These are phyloP conservation scores for Rutilus rutilus DNA, from an alignment of 2,113 vertebrate species.

Conservation along the genomic window DNA sequence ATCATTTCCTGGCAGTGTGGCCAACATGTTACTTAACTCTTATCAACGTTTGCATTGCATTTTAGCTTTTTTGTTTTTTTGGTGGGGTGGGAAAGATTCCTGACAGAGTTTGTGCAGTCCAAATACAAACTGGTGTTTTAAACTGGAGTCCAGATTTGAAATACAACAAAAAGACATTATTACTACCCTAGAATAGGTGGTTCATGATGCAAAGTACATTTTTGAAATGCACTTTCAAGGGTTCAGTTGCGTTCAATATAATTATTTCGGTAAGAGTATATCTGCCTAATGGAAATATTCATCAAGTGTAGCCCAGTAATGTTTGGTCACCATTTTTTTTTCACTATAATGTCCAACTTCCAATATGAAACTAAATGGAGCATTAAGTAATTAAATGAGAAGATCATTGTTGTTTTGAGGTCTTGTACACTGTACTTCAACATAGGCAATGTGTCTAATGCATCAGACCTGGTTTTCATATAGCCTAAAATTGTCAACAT, in stretches of 20 bases:
- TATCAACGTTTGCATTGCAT: constrained; percentile 35
- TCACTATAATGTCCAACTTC: neutral
- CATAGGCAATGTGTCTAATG: neutral
- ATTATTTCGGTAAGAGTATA: neutral
- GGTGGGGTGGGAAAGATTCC: neutral
- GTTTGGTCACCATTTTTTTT: neutral
- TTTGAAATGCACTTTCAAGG: neutral
- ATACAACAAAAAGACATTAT: neutral
- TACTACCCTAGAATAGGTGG: neutral
- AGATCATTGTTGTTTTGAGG: neutral
- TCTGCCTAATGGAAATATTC: neutral
- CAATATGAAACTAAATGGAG: neutral
- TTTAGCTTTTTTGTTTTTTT: neutral
- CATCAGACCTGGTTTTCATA: neutral
- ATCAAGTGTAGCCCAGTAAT: neutral
- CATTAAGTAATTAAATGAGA: neutral
- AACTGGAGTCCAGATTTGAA: neutral
- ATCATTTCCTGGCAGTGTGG: constrained; percentile 43
- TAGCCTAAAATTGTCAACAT: neutral
- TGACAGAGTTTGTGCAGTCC: neutral
- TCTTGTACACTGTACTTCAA: neutral
- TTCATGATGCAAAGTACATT: neutral
- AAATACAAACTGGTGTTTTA: neutral
- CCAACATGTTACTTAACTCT: constrained; percentile 33
- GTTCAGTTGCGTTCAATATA: neutral